These are phyloP conservation scores for Aratinga solstitialis DNA, from an alignment of 2,797 vertebrate species.

Conservation along the genomic window DNA sequence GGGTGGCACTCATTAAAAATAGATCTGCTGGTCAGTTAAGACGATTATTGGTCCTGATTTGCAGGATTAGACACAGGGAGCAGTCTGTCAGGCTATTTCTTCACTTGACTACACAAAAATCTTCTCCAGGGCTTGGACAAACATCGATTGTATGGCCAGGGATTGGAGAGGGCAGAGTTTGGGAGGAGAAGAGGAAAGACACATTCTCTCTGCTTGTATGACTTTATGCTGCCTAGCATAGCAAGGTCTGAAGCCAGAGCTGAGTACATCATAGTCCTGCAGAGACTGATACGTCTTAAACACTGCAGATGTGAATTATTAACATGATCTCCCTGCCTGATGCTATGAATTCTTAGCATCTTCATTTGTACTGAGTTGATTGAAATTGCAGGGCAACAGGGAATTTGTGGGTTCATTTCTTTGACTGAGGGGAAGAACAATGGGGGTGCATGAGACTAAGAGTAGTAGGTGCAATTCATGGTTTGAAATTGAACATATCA, in stretches of 20 bases:
- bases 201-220: background rate
- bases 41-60: slow-evolving; percentile 61
- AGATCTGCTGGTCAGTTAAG: slow-evolving; percentile 54
- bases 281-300: background rate
- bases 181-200: background rate
- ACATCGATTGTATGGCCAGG: background rate
- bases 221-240: background rate
- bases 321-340: background rate
- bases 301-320: background rate
- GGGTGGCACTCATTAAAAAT: slow-evolving; percentile 65
- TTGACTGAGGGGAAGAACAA: background rate
- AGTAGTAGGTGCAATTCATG: background rate
- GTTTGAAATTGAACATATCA: background rate
- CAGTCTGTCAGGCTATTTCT: slow-evolving; percentile 48
- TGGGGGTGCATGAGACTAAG: rapidly evolving
- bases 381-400: background rate
- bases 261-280: background rate
- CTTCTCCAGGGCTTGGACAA: background rate
- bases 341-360: background rate
- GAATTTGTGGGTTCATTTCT: background rate
- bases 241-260: background rate
- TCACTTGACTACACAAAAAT: background rate
- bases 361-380: background rate
- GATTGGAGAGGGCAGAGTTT: background rate
- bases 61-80: slow-evolving; percentile 39